Base-by-base conservation (phyloP, 2,797 vertebrate species). In the Paedocypris micromegethes region DNA sequence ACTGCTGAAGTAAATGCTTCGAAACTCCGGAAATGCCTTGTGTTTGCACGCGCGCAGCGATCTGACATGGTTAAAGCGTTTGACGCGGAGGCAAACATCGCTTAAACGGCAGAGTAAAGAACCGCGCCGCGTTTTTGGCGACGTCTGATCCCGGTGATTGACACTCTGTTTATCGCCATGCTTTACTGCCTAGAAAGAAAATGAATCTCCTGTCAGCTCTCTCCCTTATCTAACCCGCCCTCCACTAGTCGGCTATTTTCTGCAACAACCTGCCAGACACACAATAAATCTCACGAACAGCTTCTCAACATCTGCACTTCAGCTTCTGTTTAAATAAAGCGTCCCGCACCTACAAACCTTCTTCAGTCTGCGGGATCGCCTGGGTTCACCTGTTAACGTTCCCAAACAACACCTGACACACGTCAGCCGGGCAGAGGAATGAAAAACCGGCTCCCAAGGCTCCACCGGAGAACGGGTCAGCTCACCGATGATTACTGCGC, bases 91-190 rank as follows among this genome's bases (percentile, higher is more conserved):
- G 23, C 43, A 51, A 46, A 9, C 41, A 54, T 47, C 41, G 45
- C 61, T 45, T 37, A 51, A 49, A 61, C 51, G 9, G 6, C 49
- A 49, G 49, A 52, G 67, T 58, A 50, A 64, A 67, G 55, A 45
- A 9, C 9, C 48, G 42, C 23, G 0, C 2, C 8, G 8, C 40
- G 3, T 59, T 58, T 56, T 23, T 49, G 45, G 63, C 59, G 46
- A 50, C 50, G 47, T 55, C 69, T 53, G 23, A 55, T 68, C 54
- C 42, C 6, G 40, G 43, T 71, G 70, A 77, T 68, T 65, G 66
- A 57, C 54, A 63, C 50, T 64, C 71, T 59, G 72, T 76, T 66
- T 73, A 70, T 56, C 61, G 58, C 58, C 47, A 46, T 58, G 59
- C 66, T 72, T 68, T 63, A 54, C 50, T 49, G 47, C 58, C 37